phyloP scores from a whole-genome alignment of 2,888 invertebrate genomes.

The Leptinotarsa peninsularis region DNA sequence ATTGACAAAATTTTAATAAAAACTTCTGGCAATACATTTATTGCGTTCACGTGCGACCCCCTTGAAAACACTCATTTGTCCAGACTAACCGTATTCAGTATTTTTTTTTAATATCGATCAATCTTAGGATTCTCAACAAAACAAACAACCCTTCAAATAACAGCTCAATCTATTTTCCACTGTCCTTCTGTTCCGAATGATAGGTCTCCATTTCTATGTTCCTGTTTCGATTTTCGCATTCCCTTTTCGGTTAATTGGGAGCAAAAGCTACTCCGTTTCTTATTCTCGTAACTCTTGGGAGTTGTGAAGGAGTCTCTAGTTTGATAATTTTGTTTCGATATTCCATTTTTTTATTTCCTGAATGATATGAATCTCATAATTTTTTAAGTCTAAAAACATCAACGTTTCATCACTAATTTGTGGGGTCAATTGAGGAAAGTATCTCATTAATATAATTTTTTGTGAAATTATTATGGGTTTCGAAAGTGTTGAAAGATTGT shows the following conservation, averaged over 20 bases:
- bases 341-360: not conserved
- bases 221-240: slow-evolving; percentile 3
- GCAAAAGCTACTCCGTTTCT: not conserved
- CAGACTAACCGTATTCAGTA: not conserved
- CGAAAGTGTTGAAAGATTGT: too few relatives aligned
- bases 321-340: not conserved
- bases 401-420: too few relatives aligned
- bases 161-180: slow-evolving; percentile 6
- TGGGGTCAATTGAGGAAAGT: too few relatives aligned
- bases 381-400: too few relatives aligned
- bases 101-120: not conserved
- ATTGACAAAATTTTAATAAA: too few relatives aligned
- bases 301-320: not conserved
- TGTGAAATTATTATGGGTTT: too few relatives aligned
- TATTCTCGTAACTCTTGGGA: not conserved
- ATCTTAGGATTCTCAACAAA: slow-evolving; percentile 8
- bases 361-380: not conserved
- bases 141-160: slow-evolving; percentile 10
- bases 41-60: not conserved
- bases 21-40: too few relatives aligned
- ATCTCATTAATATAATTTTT: too few relatives aligned
- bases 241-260: not conserved
- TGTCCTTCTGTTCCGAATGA: slow-evolving; percentile 2
- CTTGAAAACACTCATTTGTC: not conserved
- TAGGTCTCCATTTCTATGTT: slow-evolving; percentile 7